A percentile compares a stretch with the other conserved stretches of the same genome.
These are phyloP conservation scores for Potorous gilbertii DNA, from an alignment of 2,797 vertebrate species.

Conservation along the genomic window DNA sequence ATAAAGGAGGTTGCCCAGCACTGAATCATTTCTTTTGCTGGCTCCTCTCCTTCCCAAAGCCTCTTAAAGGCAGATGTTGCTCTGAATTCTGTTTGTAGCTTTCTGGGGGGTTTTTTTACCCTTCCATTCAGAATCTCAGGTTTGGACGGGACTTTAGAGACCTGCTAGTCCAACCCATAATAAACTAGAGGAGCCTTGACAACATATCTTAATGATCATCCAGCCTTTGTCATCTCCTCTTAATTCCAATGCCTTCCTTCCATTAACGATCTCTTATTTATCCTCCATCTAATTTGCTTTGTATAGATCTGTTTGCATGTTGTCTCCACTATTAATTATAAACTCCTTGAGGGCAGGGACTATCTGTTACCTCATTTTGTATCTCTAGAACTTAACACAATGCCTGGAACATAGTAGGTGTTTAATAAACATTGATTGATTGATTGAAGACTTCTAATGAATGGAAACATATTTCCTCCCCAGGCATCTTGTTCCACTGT, in stretches of 20 bases:
- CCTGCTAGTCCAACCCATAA: background rate
- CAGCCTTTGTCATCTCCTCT: background rate
- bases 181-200: background rate
- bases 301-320: too few species aligned
- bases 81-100: background rate
- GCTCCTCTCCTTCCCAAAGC: background rate
- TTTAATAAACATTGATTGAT: too few species aligned
- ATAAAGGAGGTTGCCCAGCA: background rate
- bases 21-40: background rate
- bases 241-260: background rate
- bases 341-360: too few species aligned
- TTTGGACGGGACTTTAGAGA: background rate
- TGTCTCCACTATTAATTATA: too few species aligned
- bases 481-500: too few species aligned
- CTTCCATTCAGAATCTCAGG: background rate
- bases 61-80: background rate
- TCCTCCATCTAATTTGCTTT: too few species aligned
- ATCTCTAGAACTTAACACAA: too few species aligned
- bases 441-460: too few species aligned
- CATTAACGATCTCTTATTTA: too few species aligned
- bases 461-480: too few species aligned
- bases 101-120: background rate
- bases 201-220: background rate
- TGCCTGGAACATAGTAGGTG: too few species aligned
- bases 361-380: too few species aligned